Base-by-base conservation (phyloP, 1,140 invertebrate species). In the Platyura marginata region DNA sequence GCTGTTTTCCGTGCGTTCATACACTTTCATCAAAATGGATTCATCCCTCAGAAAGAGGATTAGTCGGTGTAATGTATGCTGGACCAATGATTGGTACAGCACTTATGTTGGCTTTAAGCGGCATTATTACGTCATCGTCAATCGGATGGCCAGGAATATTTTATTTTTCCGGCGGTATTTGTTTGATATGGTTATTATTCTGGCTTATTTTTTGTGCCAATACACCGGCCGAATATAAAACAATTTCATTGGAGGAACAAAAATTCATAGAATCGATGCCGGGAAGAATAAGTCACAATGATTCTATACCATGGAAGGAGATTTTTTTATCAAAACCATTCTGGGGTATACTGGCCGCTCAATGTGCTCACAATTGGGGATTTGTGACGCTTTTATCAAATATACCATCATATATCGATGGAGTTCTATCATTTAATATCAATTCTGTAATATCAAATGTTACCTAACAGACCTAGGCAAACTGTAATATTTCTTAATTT, bases 321-420 rank as follows among this genome's bases (percentile, higher is more conserved):
- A 86, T 96, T 32, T 66, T 83, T 0, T 81, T 67, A 0, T 88
- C 84, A 1, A 41, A 74, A 8, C 81, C 89, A 1, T 77, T 95
- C 45, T 88, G 81, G 77, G 81, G 87, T 0, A 66, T 93, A 10
- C 69, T 89, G 18, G 64, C 88, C 1, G 77, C 74, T 0, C 88
- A 96, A 53, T 82, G 85, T 54, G 81, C 84, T 2, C 84, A 92
- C 53, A 91, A 89, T 54, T 96, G 89, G 90, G 89, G 89, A 2
- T 93, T 89, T 58, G 95, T 91, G 69, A 93, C 84, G 2, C 67
- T 97, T 25, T 66, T 96, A 18, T 93, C 89, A 0, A 77, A 91
- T 62, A 78, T 97, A 51, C 93, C 94, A 0, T 82, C 75, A 0
- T 98, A 92, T 54, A 79, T 98, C 70, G 76, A 75, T 20, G 69